A percentile compares a stretch with the other conserved stretches of the same genome.
Conservation (phyloP, 2,113 vertebrate species). For the Melanerpes formicivorus region DNA sequence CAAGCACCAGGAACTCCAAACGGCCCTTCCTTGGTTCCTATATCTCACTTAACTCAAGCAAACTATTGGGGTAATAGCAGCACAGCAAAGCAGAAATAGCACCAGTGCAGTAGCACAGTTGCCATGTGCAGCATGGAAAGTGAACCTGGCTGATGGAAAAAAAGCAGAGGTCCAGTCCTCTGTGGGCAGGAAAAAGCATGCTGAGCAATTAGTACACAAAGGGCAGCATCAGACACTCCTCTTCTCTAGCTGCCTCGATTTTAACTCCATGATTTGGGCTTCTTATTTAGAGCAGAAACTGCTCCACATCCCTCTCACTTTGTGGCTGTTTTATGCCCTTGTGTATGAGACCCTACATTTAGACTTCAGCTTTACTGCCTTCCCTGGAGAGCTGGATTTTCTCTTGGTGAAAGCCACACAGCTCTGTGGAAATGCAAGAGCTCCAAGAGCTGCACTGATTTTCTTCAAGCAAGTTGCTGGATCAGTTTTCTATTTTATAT, state of each 20-base stretch:
- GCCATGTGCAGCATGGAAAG: background rate
- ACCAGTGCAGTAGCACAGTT: background rate
- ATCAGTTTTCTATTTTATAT: slow-evolving; percentile 23
- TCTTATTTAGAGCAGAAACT: background rate
- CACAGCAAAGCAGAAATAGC: background rate
- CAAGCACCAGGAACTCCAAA: background rate
- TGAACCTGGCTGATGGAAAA: background rate
- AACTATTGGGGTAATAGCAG: background rate
- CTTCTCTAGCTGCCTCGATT: background rate
- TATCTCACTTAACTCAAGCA: background rate
- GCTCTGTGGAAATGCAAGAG: background rate
- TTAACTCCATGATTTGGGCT: background rate
- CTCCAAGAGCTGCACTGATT: background rate
- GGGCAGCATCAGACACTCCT: background rate
- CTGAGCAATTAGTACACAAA: background rate
- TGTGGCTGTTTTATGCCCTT: background rate
- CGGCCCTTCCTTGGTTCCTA: background rate
- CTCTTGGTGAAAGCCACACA: background rate
- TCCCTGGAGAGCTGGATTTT: slow-evolving; percentile 3
- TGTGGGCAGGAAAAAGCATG: background rate
- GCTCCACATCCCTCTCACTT: background rate
- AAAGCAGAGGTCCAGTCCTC: background rate
- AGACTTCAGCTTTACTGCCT: background rate
- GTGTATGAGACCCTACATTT: background rate
- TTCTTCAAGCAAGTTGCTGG: background rate